Percentiles rank a stretch among this genome's conserved stretches.
These are phyloP conservation scores for Monodelphis domestica DNA, from an alignment of 2,797 vertebrate species.

Conservation along the genomic window DNA sequence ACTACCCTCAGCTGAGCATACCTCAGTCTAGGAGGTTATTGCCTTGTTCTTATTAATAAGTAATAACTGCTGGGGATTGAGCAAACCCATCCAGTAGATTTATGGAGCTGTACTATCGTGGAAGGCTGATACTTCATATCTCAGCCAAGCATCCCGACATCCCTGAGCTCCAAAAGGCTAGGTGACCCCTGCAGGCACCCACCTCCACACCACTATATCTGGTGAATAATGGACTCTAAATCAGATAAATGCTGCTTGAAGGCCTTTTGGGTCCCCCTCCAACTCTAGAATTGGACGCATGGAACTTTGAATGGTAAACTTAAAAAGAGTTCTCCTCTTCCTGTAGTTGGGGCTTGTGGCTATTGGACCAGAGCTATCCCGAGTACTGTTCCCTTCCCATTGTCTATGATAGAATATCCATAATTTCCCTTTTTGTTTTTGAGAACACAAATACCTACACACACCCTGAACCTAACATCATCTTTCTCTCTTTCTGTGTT, in stretches of 20 bases:
- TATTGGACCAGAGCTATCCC: neutral
- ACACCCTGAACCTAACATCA: neutral
- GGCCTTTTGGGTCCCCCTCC: neutral
- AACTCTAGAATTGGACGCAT: neutral
- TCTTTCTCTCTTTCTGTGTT: neutral
- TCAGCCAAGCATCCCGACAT: neutral
- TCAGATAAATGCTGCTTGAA: neutral
- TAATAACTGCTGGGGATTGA: constrained; percentile 80
- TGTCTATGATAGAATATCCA: neutral
- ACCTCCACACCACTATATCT: neutral
- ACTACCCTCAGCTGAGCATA: constrained; percentile 70
- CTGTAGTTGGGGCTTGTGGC: neutral
- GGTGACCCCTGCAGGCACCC: neutral
- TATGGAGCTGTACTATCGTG: constrained; percentile 80
- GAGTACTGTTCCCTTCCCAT: neutral
- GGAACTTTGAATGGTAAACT: neutral
- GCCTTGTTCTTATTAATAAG: constrained; percentile 82
- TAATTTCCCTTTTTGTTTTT: no score
- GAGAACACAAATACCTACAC: no score
- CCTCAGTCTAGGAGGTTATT: constrained; percentile 77
- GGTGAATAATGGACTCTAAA: neutral
- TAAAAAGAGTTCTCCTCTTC: neutral
- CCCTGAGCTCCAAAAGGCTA: neutral
- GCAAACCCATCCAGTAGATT: constrained; percentile 81
- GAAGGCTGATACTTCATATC: constrained; percentile 77